Evolutionary conservation across 2,113 vertebrate species (phyloP), one percentile per base, ranked within the genome.

Genomic region (Pogona vitticeps): DNA sequence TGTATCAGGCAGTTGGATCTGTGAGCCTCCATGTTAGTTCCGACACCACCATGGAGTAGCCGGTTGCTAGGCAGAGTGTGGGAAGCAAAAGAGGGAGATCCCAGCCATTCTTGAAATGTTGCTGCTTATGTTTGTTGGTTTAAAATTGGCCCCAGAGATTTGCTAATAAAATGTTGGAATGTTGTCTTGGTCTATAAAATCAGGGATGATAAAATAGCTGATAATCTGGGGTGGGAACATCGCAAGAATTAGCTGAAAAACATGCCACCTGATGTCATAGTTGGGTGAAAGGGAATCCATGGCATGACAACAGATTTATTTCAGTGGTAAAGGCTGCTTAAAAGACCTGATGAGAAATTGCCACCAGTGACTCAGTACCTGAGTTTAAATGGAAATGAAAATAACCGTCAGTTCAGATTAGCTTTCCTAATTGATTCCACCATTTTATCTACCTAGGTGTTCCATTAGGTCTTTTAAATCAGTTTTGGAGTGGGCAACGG

Each of bases 331-430:
- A 88, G 36, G 17, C 36, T 31, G 6, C 67, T 86, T 88, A 73
- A 86, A 88, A 82, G 76, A n/a, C 52, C 46, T 67, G 21, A 15
- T 80, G 87, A 84, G 61, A 15, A 1, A 0, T 90, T 52, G 0
- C 52, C 88, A 31, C 14, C 70, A 2, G 73, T 83, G 67, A n/a
- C 46, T 76, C 10, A 4, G 58, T 86, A 13, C 82, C 59, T 38
- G 42, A 83, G 70, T 87, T 87, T 18, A 75, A 17, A 88, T 72
- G 79, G 67, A 88, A 84, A 79, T 80, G n/a, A 58, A 77, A 88
- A 1, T 58, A 84, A 33, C 3, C 86, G 17, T 73, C 89, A 84
- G 61, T 90, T 92, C 21, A 80, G 26, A 86, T 84, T 33, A 52
- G 42, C 9, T 83, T 71, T 78, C 38, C n/a, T 83, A 83, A 83